Conservation (phyloP, 2,797 vertebrate species). For the Urosaurus nigricauda region DNA sequence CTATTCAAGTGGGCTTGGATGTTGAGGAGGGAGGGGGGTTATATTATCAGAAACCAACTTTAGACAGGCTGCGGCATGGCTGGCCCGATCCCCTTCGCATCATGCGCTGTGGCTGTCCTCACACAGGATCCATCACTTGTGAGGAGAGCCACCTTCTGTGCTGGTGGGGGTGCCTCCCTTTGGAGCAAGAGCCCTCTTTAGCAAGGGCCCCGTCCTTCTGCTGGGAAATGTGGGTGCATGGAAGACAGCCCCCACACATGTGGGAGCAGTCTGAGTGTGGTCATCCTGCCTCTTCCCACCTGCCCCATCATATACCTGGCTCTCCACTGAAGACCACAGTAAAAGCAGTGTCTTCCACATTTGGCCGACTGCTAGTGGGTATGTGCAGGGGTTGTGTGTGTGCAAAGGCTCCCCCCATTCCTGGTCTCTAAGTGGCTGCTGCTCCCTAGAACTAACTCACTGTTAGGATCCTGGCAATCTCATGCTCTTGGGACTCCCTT, state of each 20-base stretch:
- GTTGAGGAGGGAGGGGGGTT: no score
- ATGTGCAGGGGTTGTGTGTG: not conserved
- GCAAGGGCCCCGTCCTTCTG: not conserved
- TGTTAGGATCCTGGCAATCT: not conserved
- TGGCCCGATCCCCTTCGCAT: no score
- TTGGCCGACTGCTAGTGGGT: not conserved
- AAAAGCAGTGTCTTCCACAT: not conserved
- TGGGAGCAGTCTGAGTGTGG: no score
- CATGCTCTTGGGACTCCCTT: not conserved
- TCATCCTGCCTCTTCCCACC: not conserved
- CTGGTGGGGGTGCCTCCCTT: not conserved
- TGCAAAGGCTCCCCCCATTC: not conserved
- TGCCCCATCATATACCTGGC: no score
- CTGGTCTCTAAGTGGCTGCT: not conserved
- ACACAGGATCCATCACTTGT: no score
- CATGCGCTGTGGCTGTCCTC: no score
- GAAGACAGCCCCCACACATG: not conserved
- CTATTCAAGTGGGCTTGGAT: not conserved
- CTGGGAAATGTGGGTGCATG: not conserved
- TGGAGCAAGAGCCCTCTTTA: not conserved
- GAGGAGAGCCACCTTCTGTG: no score
- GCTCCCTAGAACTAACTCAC: no score
- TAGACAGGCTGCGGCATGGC: no score
- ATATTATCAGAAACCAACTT: no score
- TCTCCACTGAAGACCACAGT: not conserved